Evolutionary conservation across 2,797 vertebrate genomes (phyloP).

Genomic region (Morus bassanus): DNA sequence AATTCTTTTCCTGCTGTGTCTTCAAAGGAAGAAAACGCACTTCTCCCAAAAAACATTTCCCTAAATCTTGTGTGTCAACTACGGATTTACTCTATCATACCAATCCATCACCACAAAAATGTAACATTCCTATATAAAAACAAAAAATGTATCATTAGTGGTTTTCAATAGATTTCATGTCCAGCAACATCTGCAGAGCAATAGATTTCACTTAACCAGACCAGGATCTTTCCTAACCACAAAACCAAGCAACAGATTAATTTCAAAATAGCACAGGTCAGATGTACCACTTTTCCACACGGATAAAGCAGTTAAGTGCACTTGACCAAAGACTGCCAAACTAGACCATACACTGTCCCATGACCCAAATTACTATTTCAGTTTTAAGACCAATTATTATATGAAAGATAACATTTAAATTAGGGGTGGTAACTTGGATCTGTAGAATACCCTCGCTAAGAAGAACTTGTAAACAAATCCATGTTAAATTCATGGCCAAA

Average conservation of each 20-base stretch:
- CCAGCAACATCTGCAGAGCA: slow-evolving; percentile 60
- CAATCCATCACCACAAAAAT: slow-evolving; percentile 67
- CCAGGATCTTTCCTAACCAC: slow-evolving; percentile 54
- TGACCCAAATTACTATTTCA: neutral
- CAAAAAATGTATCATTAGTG: slow-evolving; percentile 64
- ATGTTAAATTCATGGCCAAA: neutral
- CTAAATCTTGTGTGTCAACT: slow-evolving; percentile 8
- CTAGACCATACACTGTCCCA: neutral
- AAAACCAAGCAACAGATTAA: slow-evolving; percentile 51
- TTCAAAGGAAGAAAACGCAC: slow-evolving; percentile 20
- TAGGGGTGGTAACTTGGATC: neutral
- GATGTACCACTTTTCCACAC: neutral
- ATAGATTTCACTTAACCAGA: slow-evolving; percentile 53
- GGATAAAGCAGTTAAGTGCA: neutral
- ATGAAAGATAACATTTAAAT: neutral
- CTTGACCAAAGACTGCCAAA: neutral
- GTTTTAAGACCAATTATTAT: neutral
- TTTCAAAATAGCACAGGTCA: slow-evolving; percentile 55
- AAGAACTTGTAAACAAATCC: neutral
- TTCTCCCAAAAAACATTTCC: neutral
- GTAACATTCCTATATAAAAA: slow-evolving; percentile 54
- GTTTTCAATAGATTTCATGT: slow-evolving; percentile 53
- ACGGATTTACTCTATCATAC: slow-evolving; percentile 35
- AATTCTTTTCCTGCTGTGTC: neutral
- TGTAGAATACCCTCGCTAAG: neutral